Evolutionary conservation across 2,113 vertebrate genomes (phyloP).

Genomic region (Lanius collurio): DNA sequence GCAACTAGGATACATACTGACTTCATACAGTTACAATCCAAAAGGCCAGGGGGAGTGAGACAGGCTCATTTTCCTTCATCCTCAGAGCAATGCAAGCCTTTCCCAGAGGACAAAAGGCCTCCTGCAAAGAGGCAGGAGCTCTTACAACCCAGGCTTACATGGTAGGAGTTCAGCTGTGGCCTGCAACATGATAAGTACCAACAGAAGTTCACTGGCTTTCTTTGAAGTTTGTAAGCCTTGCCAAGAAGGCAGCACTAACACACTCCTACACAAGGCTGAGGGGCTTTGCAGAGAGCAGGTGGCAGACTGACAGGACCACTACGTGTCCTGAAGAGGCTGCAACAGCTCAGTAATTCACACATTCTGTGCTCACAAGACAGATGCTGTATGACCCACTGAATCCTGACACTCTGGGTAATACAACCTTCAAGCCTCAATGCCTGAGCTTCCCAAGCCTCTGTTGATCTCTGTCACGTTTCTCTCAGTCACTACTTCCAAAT

Average conservation of each 20-base stretch:
- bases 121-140: constrained; percentile 39
- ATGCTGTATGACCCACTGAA: not conserved
- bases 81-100: constrained; percentile 27
- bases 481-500: not conserved
- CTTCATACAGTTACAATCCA: not conserved
- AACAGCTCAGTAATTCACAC: not conserved
- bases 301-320: not conserved
- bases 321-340: not conserved
- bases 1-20: not conserved
- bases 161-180: constrained; percentile 24
- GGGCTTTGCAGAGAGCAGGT: constrained; percentile 13
- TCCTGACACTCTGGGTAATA: not conserved
- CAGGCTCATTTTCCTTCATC: constrained; percentile 44
- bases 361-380: not conserved
- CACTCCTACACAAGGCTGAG: not conserved
- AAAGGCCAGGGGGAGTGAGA: not conserved
- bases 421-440: not conserved
- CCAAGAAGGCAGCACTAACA: not conserved
- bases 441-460: not conserved
- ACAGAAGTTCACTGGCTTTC: constrained; percentile 5
- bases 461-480: not conserved
- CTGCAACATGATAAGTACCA: constrained; percentile 15
- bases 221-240: constrained; percentile 31
- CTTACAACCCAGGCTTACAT: not conserved
- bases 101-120: constrained; percentile 33